Conservation (phyloP, 2,888 invertebrate genomes). For the Syrista parreyssii region DNA sequence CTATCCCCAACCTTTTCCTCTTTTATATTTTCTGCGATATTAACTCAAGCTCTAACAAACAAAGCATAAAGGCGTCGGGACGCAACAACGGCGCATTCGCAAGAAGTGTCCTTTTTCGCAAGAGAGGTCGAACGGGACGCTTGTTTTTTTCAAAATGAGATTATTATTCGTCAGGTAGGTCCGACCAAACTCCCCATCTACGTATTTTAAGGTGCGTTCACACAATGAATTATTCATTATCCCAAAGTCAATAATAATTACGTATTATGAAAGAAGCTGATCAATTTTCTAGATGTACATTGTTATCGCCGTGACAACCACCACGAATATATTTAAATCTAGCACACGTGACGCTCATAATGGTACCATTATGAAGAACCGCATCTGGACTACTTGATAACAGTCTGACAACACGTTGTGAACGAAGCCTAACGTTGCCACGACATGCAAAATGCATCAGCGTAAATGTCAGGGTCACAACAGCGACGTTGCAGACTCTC, state of each 20-base stretch:
- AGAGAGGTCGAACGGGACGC: conserved; percentile 20
- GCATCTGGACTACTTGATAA: no score
- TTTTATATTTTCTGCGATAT: no score
- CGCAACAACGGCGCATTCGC: no score
- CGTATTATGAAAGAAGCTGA: no score
- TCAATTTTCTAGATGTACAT: no score
- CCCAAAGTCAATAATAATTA: no score
- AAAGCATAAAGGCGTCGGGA: conserved; percentile 24
- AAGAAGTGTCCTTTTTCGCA: conserved; percentile 19
- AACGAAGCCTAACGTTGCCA: conserved; percentile 30
- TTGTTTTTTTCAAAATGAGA: conserved; percentile 27
- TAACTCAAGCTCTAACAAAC: conserved; percentile 26
- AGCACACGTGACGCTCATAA: no score
- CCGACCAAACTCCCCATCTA: conserved; percentile 20
- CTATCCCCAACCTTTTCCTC: no score
- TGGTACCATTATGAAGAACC: no score
- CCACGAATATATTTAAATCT: no score
- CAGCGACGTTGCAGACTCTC: conserved; percentile 30
- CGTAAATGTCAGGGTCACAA: conserved; percentile 53
- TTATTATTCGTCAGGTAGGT: conserved; percentile 31
- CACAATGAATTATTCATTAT: neutral
- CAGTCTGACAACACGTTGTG: conserved; percentile 21
- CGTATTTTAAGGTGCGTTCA: neutral
- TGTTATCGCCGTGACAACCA: no score
- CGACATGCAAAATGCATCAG: conserved; percentile 45